Evolutionary conservation across 2,113 vertebrate species (phyloP), one percentile per base, ranked within the genome.

Genomic region (human): DNA sequence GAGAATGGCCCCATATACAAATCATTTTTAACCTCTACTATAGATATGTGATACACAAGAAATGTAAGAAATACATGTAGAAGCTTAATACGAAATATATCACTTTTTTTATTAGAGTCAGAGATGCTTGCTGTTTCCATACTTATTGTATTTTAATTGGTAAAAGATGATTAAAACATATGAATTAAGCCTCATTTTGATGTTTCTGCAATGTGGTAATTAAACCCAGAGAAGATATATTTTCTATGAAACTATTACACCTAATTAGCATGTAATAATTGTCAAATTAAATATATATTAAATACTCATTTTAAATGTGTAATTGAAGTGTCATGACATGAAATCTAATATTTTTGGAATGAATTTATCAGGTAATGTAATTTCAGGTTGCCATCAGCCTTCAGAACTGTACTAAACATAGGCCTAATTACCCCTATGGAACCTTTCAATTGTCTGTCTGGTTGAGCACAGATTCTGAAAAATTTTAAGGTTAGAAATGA

Each of bases 231-330:
- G 94, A 98, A 98, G 98, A 98, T 97, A 97, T 96, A 98, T 97
- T 98, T 98, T 98, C 97, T 97, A 97, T 98, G 98, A 98, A 97
- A 98, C 83, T 98, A 97, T 98, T 98, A 83, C 85, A 98, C 97
- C 97, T 98, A 98, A 98, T 98, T 98, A 98, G 88, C 87, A 96
- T 98, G 91, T 98, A 98, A 98, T 98, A 98, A 98, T 97, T 98
- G 96, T 98, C 96, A 97, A 98, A 98, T 98, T 99, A 98, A 98
- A 97, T 98, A 95, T 97, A 97, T 98, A 98, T 98, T 97, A 98
- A 98, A 97, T 97, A 95, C 95, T 98, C 98, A 98, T 97, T 98
- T 98, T 94, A 98, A 94, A 89, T 96, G 94, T 97, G 72, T 97
- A 98, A 98, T 98, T 98, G 97, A 98, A 97, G 92, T 98, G 97